A percentile compares a stretch with the other conserved stretches of the same genome.
These are phyloP conservation scores for Escarpia spicata DNA, from an alignment of 2,888 invertebrate genomes.

Conservation along the genomic window DNA sequence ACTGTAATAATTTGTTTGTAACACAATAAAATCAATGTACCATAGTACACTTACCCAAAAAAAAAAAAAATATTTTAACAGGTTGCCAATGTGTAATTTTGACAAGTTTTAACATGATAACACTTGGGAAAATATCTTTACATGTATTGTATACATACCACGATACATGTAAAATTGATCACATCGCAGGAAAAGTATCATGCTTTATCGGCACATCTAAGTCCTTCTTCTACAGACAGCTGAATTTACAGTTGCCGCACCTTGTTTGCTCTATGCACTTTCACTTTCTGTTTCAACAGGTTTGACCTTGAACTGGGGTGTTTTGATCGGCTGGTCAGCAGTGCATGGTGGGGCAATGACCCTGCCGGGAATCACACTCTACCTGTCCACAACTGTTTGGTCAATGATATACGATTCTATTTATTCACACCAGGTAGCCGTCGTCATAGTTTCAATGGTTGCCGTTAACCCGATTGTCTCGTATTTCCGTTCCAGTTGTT, in stretches of 20 bases:
- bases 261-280: background rate
- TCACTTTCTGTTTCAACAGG: constrained; percentile 46
- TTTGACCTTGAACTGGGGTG: constrained; percentile 66
- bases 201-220: background rate
- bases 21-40: no score
- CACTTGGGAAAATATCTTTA: background rate
- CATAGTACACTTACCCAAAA: no score
- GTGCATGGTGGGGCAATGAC: constrained; percentile 45
- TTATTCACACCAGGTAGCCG: constrained; percentile 91
- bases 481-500: background rate
- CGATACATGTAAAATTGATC: background rate
- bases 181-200: background rate
- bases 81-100: no score
- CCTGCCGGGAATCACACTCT: constrained; percentile 69
- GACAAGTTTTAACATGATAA: background rate
- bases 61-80: no score
- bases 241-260: background rate
- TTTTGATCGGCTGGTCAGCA: constrained; percentile 65
- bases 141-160: background rate
- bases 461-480: background rate
- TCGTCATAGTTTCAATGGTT: constrained; percentile 5
- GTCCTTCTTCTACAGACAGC: background rate
- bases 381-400: constrained; percentile 89
- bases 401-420: constrained; percentile 97
- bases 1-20: no score